These are phyloP conservation scores for Stegostoma tigrinum DNA, from an alignment of 2,113 vertebrate genomes.

Conservation along the genomic window DNA sequence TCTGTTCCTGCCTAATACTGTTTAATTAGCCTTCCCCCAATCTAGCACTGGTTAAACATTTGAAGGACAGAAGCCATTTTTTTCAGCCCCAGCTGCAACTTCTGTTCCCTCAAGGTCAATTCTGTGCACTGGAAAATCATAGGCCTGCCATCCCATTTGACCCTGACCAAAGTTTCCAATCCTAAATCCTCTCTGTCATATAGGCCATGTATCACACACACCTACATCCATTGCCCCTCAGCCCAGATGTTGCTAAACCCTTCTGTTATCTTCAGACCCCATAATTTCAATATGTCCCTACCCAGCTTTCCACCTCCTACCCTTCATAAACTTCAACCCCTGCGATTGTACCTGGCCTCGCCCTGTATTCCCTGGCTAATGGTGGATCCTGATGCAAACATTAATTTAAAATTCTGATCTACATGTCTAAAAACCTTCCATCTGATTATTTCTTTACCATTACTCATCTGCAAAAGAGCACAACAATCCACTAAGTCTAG, in stretches of 20 bases:
- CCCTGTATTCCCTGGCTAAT: not conserved
- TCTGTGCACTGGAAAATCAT: not conserved
- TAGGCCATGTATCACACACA: not conserved
- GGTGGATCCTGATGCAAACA: not conserved
- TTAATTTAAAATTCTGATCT: not conserved
- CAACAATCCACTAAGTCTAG: not conserved
- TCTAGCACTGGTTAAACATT: not conserved
- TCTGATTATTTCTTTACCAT: not conserved
- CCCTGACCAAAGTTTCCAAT: not conserved
- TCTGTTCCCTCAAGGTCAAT: not conserved
- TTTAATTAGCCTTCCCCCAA: no score
- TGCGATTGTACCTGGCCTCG: no score
- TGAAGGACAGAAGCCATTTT: not conserved
- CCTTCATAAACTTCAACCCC: not conserved
- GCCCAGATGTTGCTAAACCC: not conserved
- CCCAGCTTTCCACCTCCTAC: not conserved
- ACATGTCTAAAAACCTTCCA: not conserved
- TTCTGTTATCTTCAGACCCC: not conserved
- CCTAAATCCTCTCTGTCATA: not conserved
- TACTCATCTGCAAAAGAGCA: not conserved
- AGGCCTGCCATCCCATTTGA: not conserved
- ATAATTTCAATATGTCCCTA: not conserved
- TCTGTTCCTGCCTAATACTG: no score
- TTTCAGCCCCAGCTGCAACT: not conserved
- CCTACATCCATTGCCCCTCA: no score